Evolutionary conservation across 2,797 vertebrate genomes (phyloP).

Genomic region (Brachymystax lenok): DNA sequence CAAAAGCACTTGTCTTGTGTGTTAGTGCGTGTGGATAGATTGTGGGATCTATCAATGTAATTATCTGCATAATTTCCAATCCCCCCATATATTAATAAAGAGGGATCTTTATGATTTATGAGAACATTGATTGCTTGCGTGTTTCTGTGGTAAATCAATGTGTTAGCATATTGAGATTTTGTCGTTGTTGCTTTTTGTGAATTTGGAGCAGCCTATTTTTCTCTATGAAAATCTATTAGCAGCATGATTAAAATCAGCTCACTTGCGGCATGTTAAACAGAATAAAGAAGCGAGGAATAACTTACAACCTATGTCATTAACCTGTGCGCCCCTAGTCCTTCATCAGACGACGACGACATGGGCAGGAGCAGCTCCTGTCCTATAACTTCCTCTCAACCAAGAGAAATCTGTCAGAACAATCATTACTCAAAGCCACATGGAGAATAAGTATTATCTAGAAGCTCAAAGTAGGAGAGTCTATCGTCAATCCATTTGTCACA

Average conservation of each 20-base stretch:
- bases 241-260: conserved; percentile 19
- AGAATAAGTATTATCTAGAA: background rate
- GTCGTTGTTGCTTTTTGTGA: background rate
- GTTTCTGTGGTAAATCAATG: background rate
- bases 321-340: conserved; percentile 21
- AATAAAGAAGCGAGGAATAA: conserved; percentile 30
- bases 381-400: background rate
- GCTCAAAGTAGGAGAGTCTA: conserved; percentile 1
- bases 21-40: no score
- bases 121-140: background rate
- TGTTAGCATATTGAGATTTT: background rate
- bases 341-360: conserved; percentile 24
- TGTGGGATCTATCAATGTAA: no score
- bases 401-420: conserved; percentile 42
- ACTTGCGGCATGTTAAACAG: conserved; percentile 22
- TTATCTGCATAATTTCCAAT: no score
- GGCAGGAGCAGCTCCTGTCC: conserved; percentile 5
- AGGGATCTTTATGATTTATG: background rate
- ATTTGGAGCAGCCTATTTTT: background rate
- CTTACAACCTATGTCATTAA: conserved; percentile 17
- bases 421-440: conserved; percentile 39
- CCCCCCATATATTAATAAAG: no score
- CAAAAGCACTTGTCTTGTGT: background rate
- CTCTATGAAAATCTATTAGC: conserved; percentile 17
- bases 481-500: conserved; percentile 28